These are phyloP conservation scores for Ernsta delagoae DNA, from an alignment of 2,888 invertebrate genomes.

Conservation along the genomic window DNA sequence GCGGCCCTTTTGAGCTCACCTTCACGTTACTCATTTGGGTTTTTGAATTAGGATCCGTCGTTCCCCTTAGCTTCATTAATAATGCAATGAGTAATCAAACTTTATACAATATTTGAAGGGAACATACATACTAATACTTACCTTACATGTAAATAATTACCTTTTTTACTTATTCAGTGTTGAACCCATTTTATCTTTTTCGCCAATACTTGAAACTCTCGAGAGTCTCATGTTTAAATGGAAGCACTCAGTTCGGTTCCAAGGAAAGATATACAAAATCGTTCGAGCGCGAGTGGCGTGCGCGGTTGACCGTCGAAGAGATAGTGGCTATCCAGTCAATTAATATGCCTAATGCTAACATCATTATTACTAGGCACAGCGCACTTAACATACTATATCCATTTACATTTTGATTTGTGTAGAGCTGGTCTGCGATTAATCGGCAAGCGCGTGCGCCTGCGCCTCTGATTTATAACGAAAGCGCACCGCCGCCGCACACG, in stretches of 20 bases:
- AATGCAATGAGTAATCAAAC: slow-evolving; percentile 63
- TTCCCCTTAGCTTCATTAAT: slow-evolving; percentile 54
- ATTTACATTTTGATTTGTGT: slow-evolving; percentile 85
- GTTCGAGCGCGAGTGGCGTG: slow-evolving; percentile 59
- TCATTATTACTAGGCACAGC: slow-evolving; percentile 82
- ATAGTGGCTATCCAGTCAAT: slow-evolving; percentile 80
- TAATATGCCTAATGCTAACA: slow-evolving; percentile 85
- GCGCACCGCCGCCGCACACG: slow-evolving; percentile 44
- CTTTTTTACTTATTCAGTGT: slow-evolving; percentile 14
- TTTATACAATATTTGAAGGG: slow-evolving; percentile 55
- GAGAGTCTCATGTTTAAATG: slow-evolving; percentile 32
- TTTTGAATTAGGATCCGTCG: slow-evolving; percentile 55
- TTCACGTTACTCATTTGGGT: slow-evolving; percentile 59
- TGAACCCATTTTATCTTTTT: slow-evolving; percentile 23
- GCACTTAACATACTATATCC: slow-evolving; percentile 84
- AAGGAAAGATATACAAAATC: slow-evolving; percentile 51
- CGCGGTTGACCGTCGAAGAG: slow-evolving; percentile 65
- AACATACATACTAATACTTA: slow-evolving; percentile 38
- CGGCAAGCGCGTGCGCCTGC: slow-evolving; percentile 64
- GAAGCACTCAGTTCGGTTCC: slow-evolving; percentile 36
- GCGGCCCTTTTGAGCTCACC: slow-evolving; percentile 74
- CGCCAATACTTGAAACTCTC: background rate
- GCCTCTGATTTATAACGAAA: slow-evolving; percentile 72
- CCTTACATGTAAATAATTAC: slow-evolving; percentile 1
- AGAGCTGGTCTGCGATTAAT: slow-evolving; percentile 79